These are phyloP conservation scores for Dasysyrphus tricinctus DNA, from an alignment of 2,888 invertebrate genomes.

Conservation along the genomic window DNA sequence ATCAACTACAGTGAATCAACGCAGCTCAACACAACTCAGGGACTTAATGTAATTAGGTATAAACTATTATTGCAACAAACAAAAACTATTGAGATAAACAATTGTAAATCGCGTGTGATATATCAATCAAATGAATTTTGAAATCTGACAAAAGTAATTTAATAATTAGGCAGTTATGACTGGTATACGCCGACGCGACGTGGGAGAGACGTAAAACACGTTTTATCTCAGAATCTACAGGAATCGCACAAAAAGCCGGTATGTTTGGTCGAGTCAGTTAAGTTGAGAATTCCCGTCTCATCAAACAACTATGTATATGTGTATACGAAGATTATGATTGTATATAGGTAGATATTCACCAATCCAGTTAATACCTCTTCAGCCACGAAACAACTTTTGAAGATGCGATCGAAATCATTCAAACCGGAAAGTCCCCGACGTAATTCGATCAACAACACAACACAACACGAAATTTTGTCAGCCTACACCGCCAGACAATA, in stretches of 20 bases:
- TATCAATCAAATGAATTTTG: not conserved
- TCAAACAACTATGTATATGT: not conserved
- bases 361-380: conserved; percentile 23
- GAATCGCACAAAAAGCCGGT: conserved; percentile 37
- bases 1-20: conserved; percentile 8
- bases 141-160: conserved; percentile 19
- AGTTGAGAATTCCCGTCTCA: conserved; percentile 9
- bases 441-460: conserved; percentile 17
- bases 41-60: not conserved
- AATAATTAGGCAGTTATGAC: not conserved
- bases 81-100: not conserved
- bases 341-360: conserved; percentile 22
- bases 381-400: conserved; percentile 43
- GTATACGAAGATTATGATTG: not conserved
- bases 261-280: conserved; percentile 24
- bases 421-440: conserved; percentile 59
- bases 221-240: conserved; percentile 20
- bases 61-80: not conserved
- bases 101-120: conserved; percentile 1
- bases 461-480: conserved; percentile 18
- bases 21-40: not conserved
- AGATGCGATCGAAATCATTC: conserved; percentile 33
- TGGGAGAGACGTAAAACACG: conserved; percentile 5
- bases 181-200: too few species aligned
- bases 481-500: conserved; percentile 9